Evolutionary conservation across 2,113 vertebrate genomes (phyloP), one percentile per base, ranked within the genome.

Genomic region (Corvus moneduloides): DNA sequence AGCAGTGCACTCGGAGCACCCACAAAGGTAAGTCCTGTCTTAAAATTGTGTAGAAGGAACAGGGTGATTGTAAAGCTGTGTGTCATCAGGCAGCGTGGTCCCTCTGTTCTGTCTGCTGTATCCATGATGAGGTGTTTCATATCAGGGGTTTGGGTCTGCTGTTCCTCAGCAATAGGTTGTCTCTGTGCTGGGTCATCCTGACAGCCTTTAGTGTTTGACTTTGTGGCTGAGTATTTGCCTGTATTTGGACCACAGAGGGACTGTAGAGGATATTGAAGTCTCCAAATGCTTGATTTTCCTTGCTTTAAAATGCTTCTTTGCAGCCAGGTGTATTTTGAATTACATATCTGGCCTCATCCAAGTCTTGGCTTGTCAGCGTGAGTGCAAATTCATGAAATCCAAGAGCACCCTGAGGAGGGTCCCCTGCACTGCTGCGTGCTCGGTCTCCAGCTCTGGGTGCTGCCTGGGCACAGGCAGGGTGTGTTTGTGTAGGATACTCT

Each of bases 371-470:
- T 79, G 17, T 75, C 3, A n/a, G 13, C 16, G 8, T 28, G 16
- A 16, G 14, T 52, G 27, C 51, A 67, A 89, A 44, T 46, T 21
- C 1, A 1, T 35, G 13, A 71, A 74, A 84, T 33, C 5, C 27
- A 43, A 18, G 2, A 26, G 52, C 17, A 14, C 21, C 6, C 23
- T 26, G 23, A 46, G 27, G 22, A 44, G 23, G 3, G 10, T 85
- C 4, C 12, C 4, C 5, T 74, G 17, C 1, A 0, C 15, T 48
- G 39, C 35, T 48, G 20, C 0, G 0, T 48, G 22, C 33, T 75
- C 1, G 0, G 10, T 49, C 41, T 46, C 24, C 16, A 22, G 73
- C 39, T 63, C 43, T 32, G 69, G 39, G 66, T 71, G 39, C 62
- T 93, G 61, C 13, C 7, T 9, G 26, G 72, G 46, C 49, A 64